These are phyloP conservation scores for Melikaiella ostensackeni DNA, from an alignment of 2,888 invertebrate species.

Conservation along the genomic window DNA sequence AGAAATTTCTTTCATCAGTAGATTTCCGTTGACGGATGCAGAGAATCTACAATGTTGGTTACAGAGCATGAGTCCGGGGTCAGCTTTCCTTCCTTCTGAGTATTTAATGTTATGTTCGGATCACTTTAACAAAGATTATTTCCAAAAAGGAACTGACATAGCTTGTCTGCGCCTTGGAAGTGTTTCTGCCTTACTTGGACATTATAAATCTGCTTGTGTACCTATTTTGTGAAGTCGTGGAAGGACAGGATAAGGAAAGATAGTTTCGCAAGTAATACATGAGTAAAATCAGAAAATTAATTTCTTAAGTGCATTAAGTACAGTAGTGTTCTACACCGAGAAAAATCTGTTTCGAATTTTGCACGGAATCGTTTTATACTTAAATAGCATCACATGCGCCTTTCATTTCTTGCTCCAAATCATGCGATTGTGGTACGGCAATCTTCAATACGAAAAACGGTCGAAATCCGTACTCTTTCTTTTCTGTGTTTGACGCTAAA, in stretches of 20 bases:
- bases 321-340: too few species aligned
- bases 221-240: background rate
- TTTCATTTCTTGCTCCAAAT: too few species aligned
- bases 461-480: too few species aligned
- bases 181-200: background rate
- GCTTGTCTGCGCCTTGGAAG: background rate
- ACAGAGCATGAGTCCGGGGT: background rate
- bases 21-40: slow-evolving; percentile 23
- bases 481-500: too few species aligned
- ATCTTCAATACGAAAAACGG: too few species aligned
- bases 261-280: background rate
- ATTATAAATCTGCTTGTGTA: background rate
- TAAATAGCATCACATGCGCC: too few species aligned
- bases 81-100: background rate
- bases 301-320: background rate
- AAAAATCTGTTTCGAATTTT: too few species aligned
- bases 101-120: slow-evolving; percentile 1
- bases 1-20: background rate
- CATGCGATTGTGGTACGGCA: too few species aligned
- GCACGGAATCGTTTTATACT: too few species aligned
- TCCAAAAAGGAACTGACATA: background rate
- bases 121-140: slow-evolving; percentile 1
- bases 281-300: background rate
- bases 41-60: slow-evolving; percentile 2
- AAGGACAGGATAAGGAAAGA: background rate